These are phyloP conservation scores for Empis stercorea DNA, from an alignment of 2,888 invertebrate genomes.

Conservation along the genomic window DNA sequence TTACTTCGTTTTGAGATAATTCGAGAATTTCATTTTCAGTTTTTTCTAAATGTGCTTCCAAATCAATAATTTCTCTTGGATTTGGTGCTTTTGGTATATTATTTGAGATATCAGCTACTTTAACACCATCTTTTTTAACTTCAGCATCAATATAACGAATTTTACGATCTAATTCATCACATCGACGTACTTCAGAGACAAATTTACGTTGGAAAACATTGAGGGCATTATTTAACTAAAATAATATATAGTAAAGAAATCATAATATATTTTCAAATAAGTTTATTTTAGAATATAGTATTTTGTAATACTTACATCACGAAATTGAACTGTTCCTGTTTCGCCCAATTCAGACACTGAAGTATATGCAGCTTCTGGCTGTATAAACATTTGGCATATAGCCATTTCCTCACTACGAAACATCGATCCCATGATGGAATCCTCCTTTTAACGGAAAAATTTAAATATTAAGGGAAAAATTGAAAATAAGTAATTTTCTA, in stretches of 20 bases:
- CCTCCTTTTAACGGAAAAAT: neutral
- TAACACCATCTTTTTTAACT: slow-evolving; percentile 64
- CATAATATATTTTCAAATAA: neutral
- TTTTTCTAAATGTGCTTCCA: slow-evolving; percentile 84
- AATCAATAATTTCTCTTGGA: slow-evolving; percentile 67
- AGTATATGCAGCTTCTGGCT: slow-evolving; percentile 89
- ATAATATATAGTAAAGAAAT: neutral
- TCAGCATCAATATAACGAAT: slow-evolving; percentile 69
- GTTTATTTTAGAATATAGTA: too few species aligned
- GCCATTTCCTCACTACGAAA: slow-evolving; percentile 87
- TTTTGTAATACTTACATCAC: slow-evolving; percentile 83
- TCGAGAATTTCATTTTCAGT: slow-evolving; percentile 92
- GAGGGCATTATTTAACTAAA: slow-evolving; percentile 61
- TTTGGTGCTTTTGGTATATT: slow-evolving; percentile 57
- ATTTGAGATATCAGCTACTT: slow-evolving; percentile 56
- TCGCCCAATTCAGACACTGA: slow-evolving; percentile 91
- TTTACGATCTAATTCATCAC: slow-evolving; percentile 76
- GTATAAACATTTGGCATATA: slow-evolving; percentile 87
- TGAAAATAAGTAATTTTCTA: too few species aligned
- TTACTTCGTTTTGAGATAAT: slow-evolving; percentile 87
- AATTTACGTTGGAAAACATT: slow-evolving; percentile 79
- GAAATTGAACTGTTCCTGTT: slow-evolving; percentile 85
- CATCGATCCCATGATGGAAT: slow-evolving; percentile 54
- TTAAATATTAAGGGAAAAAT: too few species aligned
- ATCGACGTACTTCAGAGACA: slow-evolving; percentile 70